A percentile compares a stretch with the other conserved stretches of the same genome.
phyloP scores from a whole-genome alignment of 2,888 invertebrate species.

The Mythimna albipuncta region DNA sequence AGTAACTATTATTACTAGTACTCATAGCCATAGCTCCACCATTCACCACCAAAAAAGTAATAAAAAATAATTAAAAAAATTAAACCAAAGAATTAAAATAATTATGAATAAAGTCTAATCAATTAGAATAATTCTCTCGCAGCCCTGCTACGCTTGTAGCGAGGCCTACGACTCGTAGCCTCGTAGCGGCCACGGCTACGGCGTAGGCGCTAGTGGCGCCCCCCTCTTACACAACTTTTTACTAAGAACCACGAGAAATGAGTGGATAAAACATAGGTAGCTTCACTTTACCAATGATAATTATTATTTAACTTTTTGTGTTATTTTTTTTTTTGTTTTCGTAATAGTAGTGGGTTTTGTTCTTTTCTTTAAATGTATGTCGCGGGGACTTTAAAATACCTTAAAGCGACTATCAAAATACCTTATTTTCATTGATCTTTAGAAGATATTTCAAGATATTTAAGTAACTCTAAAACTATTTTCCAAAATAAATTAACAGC shows the following conservation, averaged over 20 bases:
- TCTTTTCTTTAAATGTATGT: background rate
- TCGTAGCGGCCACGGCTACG: constrained; percentile 76
- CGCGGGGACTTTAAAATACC: background rate
- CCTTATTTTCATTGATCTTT: background rate
- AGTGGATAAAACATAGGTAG: constrained; percentile 89
- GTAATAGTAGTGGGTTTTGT: constrained; percentile 1
- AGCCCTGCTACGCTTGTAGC: constrained; percentile 74
- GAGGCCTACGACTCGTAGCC: constrained; percentile 75
- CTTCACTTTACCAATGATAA: constrained; percentile 78
- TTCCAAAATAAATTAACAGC: background rate
- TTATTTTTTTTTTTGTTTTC: constrained; percentile 53
- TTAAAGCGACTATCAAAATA: background rate
- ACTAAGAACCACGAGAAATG: constrained; percentile 90
- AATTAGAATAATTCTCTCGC: constrained; percentile 63
- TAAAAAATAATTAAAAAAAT: background rate
- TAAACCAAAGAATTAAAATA: constrained; percentile 9
- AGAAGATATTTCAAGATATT: background rate
- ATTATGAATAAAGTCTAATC: constrained; percentile 61
- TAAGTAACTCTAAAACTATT: background rate
- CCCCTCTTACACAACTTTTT: constrained; percentile 87
- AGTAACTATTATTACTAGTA: background rate
- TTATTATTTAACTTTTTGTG: constrained; percentile 43
- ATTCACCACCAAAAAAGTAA: background rate
- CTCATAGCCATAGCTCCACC: background rate
- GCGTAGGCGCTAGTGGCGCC: constrained; percentile 78